Base-by-base conservation (phyloP, 2,113 vertebrate genomes). In the Mandrillus leucophaeus region DNA sequence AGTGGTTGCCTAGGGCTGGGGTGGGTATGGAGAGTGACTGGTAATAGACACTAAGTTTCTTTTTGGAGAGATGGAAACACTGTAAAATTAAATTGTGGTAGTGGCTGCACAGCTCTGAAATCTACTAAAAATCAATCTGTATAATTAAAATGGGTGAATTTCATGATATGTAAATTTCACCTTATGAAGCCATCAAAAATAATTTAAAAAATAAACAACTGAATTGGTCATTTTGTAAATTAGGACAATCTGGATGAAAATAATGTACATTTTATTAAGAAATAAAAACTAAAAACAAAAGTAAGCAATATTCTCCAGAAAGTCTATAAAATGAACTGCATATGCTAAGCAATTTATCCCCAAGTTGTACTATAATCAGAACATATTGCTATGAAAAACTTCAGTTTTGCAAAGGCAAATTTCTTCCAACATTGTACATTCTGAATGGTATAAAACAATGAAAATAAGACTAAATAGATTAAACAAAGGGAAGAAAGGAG, bases 211-310 rank as follows among this genome's bases (percentile, higher is more conserved):
- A 90, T 79, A 87, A 93, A 87, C 57, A 83, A 55, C 5, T 90
- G 9, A 95, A 93, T 6, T 73, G 25, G 12, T 52, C 38, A 55
- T 86, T 97, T 93, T 92, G 61, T 95, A 96, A 95, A 95, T 64
- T 70, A 80, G 66, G 12, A 90, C 85, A 96, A 93, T 89, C n/a
- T 96, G 23, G n/a, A 89, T 91, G 14, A 55, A 93, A 93, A 85
- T 82, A 52, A 61, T 81, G 32, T 68, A 30, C 25, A 90, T 18
- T 94, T 96, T 81, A 93, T 75, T 93, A 55, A 94, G 80, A 93
- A 90, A 55, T 32, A 96, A 80, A 97, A 94, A 57, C 43, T 88
- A 81, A 95, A 96, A 96, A 96, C 93, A 61, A 86, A 94, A 22
- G 25, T 82, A 93, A 93, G 66, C 81, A 86, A n/a, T 80, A 73